phyloP scores from a whole-genome alignment of 23 tunicate genomes.

The Pegea sp. region DNA sequence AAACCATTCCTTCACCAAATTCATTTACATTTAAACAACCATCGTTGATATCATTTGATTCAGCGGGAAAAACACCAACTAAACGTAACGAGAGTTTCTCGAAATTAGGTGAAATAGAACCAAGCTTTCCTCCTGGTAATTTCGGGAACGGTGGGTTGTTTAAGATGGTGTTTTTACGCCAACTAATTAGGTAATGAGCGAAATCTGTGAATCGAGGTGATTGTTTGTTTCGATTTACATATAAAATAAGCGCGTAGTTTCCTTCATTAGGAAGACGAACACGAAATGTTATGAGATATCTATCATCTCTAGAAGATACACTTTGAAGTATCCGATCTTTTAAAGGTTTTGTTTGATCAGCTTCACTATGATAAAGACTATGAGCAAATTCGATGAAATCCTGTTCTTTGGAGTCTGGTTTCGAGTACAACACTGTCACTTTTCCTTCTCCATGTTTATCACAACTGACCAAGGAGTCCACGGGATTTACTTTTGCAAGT shows the following conservation, averaged over 20 bases:
- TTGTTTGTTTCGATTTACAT: constrained; percentile 1
- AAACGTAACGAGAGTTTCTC: neutral
- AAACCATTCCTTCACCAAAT: neutral
- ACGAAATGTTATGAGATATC: constrained; percentile 3
- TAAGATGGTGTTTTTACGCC: constrained; percentile 5
- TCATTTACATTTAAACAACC: neutral
- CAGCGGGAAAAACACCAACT: constrained; percentile 1
- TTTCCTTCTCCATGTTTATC: neutral
- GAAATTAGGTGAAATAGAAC: constrained; percentile 9
- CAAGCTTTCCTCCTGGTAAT: constrained; percentile 21
- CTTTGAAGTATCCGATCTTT: neutral
- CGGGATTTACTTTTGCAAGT: neutral
- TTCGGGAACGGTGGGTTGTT: constrained; percentile 11
- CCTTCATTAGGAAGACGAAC: constrained; percentile 22
- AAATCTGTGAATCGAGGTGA: constrained; percentile 8
- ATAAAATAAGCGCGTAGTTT: constrained; percentile 28
- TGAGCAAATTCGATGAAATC: neutral
- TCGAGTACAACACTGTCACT: neutral
- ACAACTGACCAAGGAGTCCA: neutral
- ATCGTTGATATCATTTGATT: neutral
- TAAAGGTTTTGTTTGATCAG: neutral
- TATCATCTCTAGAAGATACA: neutral
- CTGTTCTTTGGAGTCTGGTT: neutral
- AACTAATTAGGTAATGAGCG: constrained; percentile 26
- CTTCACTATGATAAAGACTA: neutral